Evolutionary conservation across 1,140 invertebrate species (phyloP).

Genomic region (Drosophila tropicalis): DNA sequence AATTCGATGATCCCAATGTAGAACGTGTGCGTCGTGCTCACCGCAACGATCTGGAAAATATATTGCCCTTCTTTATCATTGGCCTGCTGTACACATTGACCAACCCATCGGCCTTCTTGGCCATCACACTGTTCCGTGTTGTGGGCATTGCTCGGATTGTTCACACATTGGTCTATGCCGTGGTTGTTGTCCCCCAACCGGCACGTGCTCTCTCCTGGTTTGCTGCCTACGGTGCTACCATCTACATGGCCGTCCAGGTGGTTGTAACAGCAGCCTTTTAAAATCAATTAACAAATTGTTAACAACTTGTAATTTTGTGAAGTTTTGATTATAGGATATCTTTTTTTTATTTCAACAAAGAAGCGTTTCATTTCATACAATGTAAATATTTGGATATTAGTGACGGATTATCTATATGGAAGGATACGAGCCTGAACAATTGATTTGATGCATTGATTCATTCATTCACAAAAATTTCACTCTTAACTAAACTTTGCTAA

Average conservation of each 20-base stretch:
- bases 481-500: no score
- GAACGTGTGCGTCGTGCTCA: slow-evolving; percentile 87
- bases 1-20: slow-evolving; percentile 84
- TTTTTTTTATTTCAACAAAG: no score
- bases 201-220: slow-evolving; percentile 85
- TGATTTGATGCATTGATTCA: no score
- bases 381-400: no score
- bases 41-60: slow-evolving; percentile 89
- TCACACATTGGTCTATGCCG: slow-evolving; percentile 87
- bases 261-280: slow-evolving; percentile 83
- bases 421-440: no score
- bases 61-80: slow-evolving; percentile 86
- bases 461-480: no score
- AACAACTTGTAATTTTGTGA: no score
- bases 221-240: slow-evolving; percentile 83
- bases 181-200: slow-evolving; percentile 85
- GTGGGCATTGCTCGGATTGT: slow-evolving; percentile 85
- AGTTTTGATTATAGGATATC: no score
- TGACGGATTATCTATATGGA: no score
- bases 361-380: no score
- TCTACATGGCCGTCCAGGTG: slow-evolving; percentile 85
- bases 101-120: slow-evolving; percentile 84
- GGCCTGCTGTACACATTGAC: slow-evolving; percentile 86
- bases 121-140: slow-evolving; percentile 85
- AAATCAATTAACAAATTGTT: slow-evolving; percentile 71